phyloP scores from a whole-genome alignment of 1,140 invertebrate genomes.

The Stegodyphus mimosarum region DNA sequence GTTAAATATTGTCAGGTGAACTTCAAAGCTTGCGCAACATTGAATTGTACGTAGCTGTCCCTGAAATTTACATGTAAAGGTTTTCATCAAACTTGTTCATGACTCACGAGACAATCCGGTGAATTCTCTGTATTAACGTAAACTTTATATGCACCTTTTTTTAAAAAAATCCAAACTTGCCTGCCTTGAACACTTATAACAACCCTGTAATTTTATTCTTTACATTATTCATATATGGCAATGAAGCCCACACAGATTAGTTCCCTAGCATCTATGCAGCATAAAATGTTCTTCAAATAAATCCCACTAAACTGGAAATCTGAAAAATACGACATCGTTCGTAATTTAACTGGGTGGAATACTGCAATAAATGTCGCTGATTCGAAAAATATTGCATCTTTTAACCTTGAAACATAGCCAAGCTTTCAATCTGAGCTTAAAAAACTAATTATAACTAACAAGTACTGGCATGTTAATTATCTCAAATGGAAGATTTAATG shows the following conservation, averaged over 20 bases:
- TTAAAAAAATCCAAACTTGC: background rate
- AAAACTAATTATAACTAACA: constrained; percentile 34
- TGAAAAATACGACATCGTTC: background rate
- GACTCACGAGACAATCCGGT: too few relatives aligned
- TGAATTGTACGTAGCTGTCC: too few relatives aligned
- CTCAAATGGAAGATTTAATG: too few relatives aligned
- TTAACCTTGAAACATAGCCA: constrained; percentile 46
- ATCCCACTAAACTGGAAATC: constrained; percentile 3
- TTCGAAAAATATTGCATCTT: constrained; percentile 25
- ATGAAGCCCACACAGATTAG: background rate
- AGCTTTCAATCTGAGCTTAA: constrained; percentile 23
- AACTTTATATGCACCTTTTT: too few relatives aligned
- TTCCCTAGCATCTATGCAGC: too few relatives aligned
- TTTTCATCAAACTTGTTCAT: too few relatives aligned
- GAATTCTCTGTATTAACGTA: too few relatives aligned
- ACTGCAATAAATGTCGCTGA: too few relatives aligned
- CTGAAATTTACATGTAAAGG: too few relatives aligned
- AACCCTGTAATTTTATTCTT: background rate
- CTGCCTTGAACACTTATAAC: constrained; percentile 5
- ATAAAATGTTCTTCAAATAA: background rate
- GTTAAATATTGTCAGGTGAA: too few relatives aligned
- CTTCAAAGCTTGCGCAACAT: too few relatives aligned
- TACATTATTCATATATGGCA: background rate
- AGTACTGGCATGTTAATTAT: too few relatives aligned
- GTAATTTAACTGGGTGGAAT: constrained; percentile 16